Base-by-base conservation (phyloP, 2,797 vertebrate species). In the Trematomus bernacchii region DNA sequence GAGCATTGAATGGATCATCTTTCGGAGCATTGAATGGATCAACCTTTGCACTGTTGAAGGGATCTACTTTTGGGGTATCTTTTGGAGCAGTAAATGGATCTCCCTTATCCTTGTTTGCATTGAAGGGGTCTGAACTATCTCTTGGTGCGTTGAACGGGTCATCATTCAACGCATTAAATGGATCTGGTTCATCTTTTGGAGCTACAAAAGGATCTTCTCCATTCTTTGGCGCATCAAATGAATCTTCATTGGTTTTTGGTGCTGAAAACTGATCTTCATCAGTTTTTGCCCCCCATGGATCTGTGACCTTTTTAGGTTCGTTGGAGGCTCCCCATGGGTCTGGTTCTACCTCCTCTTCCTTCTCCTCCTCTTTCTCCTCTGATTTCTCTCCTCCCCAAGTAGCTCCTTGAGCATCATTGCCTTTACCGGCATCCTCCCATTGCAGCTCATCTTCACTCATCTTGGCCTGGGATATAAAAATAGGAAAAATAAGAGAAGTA, bases 391-490 rank as follows among this genome's bases (percentile, higher is more conserved):
- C 71, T 44, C 78, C 84, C 93, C 93, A 91, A 23, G 61, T 85
- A 2, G 21, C 19, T 10, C 0, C 42, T 77, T 78, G 73, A 3
- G 5, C 0, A 0, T 47, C 50, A 4, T 3, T 2, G 3, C 12
- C 46, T 86, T 91, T 92, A 14, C 80, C 85, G 0, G 93, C 93
- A 71, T 94, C 93, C 68, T 94, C 93, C 93, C 93, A 94, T 74
- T 91, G 37, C 21, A 93, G 64, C 54, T 94, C 93, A 0, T 94
- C 93, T 16, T 94, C 91, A 27, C 74, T 90, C 90, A 94, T 1
- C 66, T 92, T 92, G 27, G 83, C 91, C 93, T 94, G 48, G 8
- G 8, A 81, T 33, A 52, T 14, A 6, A 73, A 11, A 75, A 19
- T 7, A 18, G 12, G 14, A 8, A 53, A 33, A 21, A 69, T 19